Conservation (phyloP, 64 coral and sea anemone genomes). For the Platygyra sinensis region DNA sequence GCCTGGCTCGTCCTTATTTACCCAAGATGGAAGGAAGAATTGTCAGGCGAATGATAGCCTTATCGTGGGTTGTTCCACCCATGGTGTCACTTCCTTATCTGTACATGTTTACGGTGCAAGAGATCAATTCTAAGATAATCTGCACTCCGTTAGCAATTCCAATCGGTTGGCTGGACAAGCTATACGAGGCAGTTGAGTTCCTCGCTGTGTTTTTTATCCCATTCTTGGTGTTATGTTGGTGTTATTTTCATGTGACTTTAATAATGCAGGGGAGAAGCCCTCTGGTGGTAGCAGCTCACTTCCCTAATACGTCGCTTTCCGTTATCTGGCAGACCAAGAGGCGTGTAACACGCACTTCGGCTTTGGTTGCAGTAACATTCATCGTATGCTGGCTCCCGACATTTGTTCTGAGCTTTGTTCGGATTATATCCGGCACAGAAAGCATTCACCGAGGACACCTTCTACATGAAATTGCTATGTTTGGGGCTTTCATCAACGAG, state of each 20-base stretch:
- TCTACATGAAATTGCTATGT: slow-evolving; percentile 27
- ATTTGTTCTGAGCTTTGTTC: neutral
- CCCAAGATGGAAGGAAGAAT: slow-evolving; percentile 16
- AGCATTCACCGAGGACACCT: slow-evolving; percentile 4
- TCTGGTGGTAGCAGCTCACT: neutral
- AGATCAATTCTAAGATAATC: neutral
- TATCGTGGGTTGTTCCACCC: slow-evolving; percentile 36
- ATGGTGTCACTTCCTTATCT: slow-evolving; percentile 40
- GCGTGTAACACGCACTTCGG: slow-evolving; percentile 40
- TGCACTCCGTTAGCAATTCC: slow-evolving; percentile 25
- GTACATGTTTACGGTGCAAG: neutral
- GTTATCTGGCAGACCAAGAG: neutral
- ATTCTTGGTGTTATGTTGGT: neutral
- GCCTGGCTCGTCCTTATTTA: slow-evolving; percentile 46
- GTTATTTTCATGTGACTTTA: neutral
- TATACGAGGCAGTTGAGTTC: slow-evolving; percentile 14
- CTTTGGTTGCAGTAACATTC: slow-evolving; percentile 27
- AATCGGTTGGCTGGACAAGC: slow-evolving; percentile 37
- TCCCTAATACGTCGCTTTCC: neutral
- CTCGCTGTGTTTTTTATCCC: neutral
- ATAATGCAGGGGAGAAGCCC: slow-evolving; percentile 2
- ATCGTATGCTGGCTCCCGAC: slow-evolving; percentile 40
- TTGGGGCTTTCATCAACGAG: slow-evolving; percentile 49
- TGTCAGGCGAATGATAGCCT: slow-evolving; percentile 21
- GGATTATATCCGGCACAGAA: neutral